phyloP scores from a whole-genome alignment of 2,888 invertebrate species.

The Xanthia togata region DNA sequence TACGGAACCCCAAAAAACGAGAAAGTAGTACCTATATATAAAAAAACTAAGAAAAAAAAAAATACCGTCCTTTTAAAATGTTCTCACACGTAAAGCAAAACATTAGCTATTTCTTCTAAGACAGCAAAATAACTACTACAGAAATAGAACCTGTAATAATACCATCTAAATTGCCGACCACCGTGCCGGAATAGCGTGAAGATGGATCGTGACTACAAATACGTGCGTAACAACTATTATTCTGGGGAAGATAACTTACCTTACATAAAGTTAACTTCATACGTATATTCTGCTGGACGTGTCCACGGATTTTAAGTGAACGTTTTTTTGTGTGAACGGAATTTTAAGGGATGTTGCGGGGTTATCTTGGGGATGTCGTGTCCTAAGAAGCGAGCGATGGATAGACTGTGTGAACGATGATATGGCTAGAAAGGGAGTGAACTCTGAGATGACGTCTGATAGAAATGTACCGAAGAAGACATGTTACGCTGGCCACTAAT shows the following conservation, averaged over 20 bases:
- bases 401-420: neutral
- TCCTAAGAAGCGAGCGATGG: neutral
- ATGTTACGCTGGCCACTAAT: neutral
- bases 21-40: neutral
- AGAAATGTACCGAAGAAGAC: neutral
- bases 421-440: neutral
- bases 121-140: conserved; percentile 28
- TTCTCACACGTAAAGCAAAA: conserved; percentile 9
- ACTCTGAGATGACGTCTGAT: neutral
- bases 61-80: neutral
- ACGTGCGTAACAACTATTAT: conserved; percentile 51
- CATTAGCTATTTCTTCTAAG: conserved; percentile 22
- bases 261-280: neutral
- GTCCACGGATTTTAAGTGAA: no score
- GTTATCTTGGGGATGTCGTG: neutral
- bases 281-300: neutral
- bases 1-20: no score
- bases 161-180: conserved; percentile 50
- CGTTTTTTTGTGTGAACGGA: neutral
- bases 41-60: no score
- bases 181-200: conserved; percentile 41
- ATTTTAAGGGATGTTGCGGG: neutral
- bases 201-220: conserved; percentile 38
- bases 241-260: conserved; percentile 1
- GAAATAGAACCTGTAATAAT: conserved; percentile 30